Evolutionary conservation across 2,113 vertebrate species (phyloP).

Genomic region (Gasterosteus aculeatus): DNA sequence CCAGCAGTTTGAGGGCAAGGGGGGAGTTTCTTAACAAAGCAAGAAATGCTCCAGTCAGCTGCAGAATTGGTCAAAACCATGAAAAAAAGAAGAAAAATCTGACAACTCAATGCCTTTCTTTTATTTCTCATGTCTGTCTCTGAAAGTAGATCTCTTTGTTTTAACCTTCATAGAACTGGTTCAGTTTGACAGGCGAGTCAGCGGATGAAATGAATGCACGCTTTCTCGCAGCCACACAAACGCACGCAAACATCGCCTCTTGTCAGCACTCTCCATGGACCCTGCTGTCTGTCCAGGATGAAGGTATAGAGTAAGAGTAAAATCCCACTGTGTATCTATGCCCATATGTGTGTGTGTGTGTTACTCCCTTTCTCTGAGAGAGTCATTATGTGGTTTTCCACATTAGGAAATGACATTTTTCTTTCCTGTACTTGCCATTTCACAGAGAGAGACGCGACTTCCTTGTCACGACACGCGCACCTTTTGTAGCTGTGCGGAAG

Average conservation of each 20-base stretch:
- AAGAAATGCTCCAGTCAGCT: slow-evolving; percentile 30
- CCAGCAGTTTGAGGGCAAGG: slow-evolving; percentile 17
- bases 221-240: background rate
- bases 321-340: slow-evolving; percentile 27
- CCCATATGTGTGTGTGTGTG: background rate
- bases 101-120: slow-evolving; percentile 30
- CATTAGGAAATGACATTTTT: slow-evolving; percentile 65
- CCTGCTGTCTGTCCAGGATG: slow-evolving; percentile 61
- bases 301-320: slow-evolving; percentile 47
- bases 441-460: slow-evolving; percentile 38
- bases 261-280: slow-evolving; percentile 60
- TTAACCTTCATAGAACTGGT: slow-evolving; percentile 61
- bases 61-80: slow-evolving; percentile 51
- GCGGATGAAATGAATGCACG: slow-evolving; percentile 43
- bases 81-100: background rate
- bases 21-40: slow-evolving; percentile 26
- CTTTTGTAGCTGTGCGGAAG: slow-evolving; percentile 38
- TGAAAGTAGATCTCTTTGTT: slow-evolving; percentile 55
- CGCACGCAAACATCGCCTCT: slow-evolving; percentile 11
- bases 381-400: slow-evolving; percentile 62
- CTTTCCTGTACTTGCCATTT: slow-evolving; percentile 57
- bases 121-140: slow-evolving; percentile 41
- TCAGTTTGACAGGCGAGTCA: slow-evolving; percentile 58
- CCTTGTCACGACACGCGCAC: slow-evolving; percentile 52
- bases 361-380: slow-evolving; percentile 54